Percentiles rank a stretch among this genome's conserved stretches.
phyloP scores from a whole-genome alignment of 2,888 invertebrate genomes.

The Labia minor region DNA sequence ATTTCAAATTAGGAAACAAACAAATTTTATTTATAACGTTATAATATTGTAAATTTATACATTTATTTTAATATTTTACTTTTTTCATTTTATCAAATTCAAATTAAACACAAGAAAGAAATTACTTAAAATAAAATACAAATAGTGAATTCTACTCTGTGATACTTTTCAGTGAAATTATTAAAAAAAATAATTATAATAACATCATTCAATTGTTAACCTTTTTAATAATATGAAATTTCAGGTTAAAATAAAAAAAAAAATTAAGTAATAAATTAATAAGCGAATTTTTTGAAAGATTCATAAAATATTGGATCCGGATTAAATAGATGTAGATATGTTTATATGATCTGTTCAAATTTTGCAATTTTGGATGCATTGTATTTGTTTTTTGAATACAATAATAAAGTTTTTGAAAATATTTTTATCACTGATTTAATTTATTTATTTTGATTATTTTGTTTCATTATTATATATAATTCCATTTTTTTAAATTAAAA shows the following conservation, averaged over 20 bases:
- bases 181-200: background rate
- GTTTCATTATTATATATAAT: too few relatives aligned
- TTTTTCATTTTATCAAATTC: background rate
- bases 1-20: too few relatives aligned
- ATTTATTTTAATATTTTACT: background rate
- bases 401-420: slow-evolving; percentile 13
- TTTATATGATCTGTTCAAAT: slow-evolving; percentile 5
- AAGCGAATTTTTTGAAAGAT: background rate
- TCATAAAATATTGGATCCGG: background rate
- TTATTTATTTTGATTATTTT: background rate
- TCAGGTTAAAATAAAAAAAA: too few relatives aligned
- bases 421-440: background rate
- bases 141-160: slow-evolving; percentile 3
- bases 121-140: background rate
- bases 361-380: slow-evolving; percentile 13
- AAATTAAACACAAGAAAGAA: background rate
- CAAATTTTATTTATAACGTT: too few relatives aligned
- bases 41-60: too few relatives aligned
- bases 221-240: background rate
- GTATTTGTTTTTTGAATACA: slow-evolving; percentile 13
- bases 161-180: background rate
- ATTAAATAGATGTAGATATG: slow-evolving; percentile 1
- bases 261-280: too few relatives aligned
- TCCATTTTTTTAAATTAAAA: too few relatives aligned
- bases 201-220: background rate